A percentile compares a stretch with the other conserved stretches of the same genome.
Conservation (phyloP, 2,888 invertebrate species). For the Phalera bucephala region DNA sequence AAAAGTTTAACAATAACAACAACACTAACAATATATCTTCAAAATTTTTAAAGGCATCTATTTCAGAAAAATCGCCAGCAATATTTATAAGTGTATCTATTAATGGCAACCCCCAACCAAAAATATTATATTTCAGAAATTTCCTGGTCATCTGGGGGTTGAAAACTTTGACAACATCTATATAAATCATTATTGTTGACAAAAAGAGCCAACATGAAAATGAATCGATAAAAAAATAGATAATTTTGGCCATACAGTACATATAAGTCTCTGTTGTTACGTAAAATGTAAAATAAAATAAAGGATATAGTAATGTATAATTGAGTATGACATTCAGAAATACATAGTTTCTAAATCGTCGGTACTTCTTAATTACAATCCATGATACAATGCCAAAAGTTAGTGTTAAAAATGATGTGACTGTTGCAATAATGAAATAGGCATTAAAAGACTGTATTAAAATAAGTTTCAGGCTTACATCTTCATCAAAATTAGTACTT, state of each 20-base stretch:
- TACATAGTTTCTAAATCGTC: not conserved
- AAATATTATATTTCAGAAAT: not conserved
- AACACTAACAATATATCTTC: not conserved
- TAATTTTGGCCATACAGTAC: not conserved
- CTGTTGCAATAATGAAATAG: not conserved
- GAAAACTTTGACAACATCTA: not conserved
- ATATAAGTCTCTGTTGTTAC: not conserved
- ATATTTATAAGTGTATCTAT: not conserved
- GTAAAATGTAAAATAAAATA: no score
- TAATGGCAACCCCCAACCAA: constrained; percentile 1
- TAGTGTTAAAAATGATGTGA: not conserved
- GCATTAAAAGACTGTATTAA: no score
- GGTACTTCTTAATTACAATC: not conserved
- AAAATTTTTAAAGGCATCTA: not conserved
- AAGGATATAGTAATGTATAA: not conserved
- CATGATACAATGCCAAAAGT: not conserved
- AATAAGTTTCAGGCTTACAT: no score
- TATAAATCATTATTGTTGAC: not conserved
- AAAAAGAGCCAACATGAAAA: constrained; percentile 1
- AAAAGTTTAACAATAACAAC: not conserved
- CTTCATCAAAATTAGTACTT: no score
- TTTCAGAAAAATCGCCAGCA: not conserved
- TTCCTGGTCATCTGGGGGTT: not conserved
- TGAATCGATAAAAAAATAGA: not conserved
- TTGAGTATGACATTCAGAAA: not conserved